Percentiles rank a stretch among this genome's conserved stretches.
Evolutionary conservation across 2,888 invertebrate species (phyloP).

Genomic region (Lithosia quadra): DNA sequence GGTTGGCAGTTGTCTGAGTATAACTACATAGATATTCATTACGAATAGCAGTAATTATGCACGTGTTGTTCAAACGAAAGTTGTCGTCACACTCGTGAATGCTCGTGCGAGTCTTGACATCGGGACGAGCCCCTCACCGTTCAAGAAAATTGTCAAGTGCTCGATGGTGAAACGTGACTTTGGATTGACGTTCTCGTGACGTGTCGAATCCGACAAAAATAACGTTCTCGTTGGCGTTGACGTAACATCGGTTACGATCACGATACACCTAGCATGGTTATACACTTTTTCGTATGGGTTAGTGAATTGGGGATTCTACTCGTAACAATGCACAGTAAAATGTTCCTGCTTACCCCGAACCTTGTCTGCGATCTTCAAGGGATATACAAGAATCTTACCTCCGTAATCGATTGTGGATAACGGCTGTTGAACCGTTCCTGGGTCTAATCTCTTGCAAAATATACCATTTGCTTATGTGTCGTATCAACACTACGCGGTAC

Average conservation of each 20-base stretch:
- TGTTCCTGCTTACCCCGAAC: too few relatives aligned
- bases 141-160: background rate
- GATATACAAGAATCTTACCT: too few relatives aligned
- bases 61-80: conserved; percentile 3
- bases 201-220: background rate
- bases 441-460: too few relatives aligned
- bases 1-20: conserved; percentile 1
- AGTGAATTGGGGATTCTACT: background rate
- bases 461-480: too few relatives aligned
- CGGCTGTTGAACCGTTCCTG: too few relatives aligned
- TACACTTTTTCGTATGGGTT: background rate
- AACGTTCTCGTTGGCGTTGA: background rate
- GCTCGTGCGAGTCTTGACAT: background rate
- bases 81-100: background rate
- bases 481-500: too few relatives aligned
- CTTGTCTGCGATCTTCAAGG: too few relatives aligned
- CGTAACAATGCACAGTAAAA: too few relatives aligned
- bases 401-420: background rate
- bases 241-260: background rate
- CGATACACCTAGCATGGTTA: background rate
- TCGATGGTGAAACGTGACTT: background rate
- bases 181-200: background rate
- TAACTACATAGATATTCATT: background rate
- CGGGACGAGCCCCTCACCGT: conserved; percentile 6
- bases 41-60: background rate